Base-by-base conservation (phyloP, 2,888 invertebrate species). In the Nephrocerus scutellatus region DNA sequence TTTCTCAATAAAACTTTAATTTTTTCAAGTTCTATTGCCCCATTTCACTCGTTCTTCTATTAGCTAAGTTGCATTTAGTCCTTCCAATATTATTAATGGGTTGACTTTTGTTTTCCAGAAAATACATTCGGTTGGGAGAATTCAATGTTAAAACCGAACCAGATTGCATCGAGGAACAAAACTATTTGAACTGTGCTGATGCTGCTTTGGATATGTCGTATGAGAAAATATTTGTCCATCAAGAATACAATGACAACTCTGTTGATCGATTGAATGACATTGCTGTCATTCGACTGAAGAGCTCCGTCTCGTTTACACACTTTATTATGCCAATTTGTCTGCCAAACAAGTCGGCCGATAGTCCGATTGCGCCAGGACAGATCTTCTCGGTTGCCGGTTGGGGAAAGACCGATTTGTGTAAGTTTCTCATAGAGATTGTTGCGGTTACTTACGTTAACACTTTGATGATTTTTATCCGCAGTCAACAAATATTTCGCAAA, bases 161-260 rank as follows among this genome's bases (percentile, higher is more conserved):
- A 0, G 82, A 82, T 54, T 82, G 82, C 58, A 64, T 73, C 14
- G 60, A 62, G 57, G 70, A 53, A 49, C 60, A 43, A 39, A 59
- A 59, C 38, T 56, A 62, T 39, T 47, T 65, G 12, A 66, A 67
- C 6, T 87, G 86, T 53, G 76, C 84, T 1, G 79, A 79, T 30
- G 72, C 74, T 0, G 74, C 78, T 0, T 59, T 82, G 46, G 76
- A 82, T 44, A 72, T 83, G 14, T 67, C 70, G 0, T 72, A 82
- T 3, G 76, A 78, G 18, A 69, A 75, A n/a, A 69, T 73, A 2
- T 74, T 79, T 30, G 73, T 80, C 1, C 82, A 87, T 59, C 76
- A 79, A 13, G 72, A 75, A 0, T 76, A 74, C 50, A 52, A 60
- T 16, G 75, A 75, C 40, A 59, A 52, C 12, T 72, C 72, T 36